Evolutionary conservation across 2,113 vertebrate genomes (phyloP), one percentile per base, ranked within the genome.

Genomic region (Dermatemys mawii): DNA sequence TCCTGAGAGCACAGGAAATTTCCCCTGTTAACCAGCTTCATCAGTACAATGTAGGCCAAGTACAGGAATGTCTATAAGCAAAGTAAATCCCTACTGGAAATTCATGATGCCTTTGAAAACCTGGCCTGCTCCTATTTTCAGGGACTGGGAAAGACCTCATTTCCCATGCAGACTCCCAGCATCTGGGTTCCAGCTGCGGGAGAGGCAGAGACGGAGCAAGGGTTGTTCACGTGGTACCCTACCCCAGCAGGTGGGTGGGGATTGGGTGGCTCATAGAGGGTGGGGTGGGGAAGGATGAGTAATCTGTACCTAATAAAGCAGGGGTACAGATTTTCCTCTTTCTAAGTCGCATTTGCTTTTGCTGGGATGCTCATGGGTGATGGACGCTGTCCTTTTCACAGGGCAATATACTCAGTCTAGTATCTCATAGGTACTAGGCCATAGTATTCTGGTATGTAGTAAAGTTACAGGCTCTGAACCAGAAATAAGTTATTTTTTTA

Each of bases 211-310:
- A 67, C 35, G n/a, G 16, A 22, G 9, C n/a, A 70, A 70, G 63
- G 10, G 63, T 70, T 70, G n/a, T 22, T 38, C 63, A 70, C n/a
- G 17, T 70, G 63, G 17, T 38, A 38, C 63, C 35, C 35, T 38
- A 38, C 63, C 63, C 63, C n/a, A 70, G n/a, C 63, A 38, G 19
- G 17, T 38, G 63, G 63, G n/a, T 38, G n/a, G 63, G 63, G 5
- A 32, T 14, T 35, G 57, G 32, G 57, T 19, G 17, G 35, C 63
- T 67, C 63, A 4, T 67, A 22, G 60, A 8, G 60, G 17, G 14
- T 1, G 2, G 35, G 16, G 5, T 6, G 55, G 7, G 17, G 60
- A 3, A 3, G 60, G 14, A 5, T 1, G 19, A 38, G 63, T 38
- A 70, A 38, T 38, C 63, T 38, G 63, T 70, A 70, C 9, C 35